Base-by-base conservation (phyloP, 2,113 vertebrate species). In the Tyto alba region DNA sequence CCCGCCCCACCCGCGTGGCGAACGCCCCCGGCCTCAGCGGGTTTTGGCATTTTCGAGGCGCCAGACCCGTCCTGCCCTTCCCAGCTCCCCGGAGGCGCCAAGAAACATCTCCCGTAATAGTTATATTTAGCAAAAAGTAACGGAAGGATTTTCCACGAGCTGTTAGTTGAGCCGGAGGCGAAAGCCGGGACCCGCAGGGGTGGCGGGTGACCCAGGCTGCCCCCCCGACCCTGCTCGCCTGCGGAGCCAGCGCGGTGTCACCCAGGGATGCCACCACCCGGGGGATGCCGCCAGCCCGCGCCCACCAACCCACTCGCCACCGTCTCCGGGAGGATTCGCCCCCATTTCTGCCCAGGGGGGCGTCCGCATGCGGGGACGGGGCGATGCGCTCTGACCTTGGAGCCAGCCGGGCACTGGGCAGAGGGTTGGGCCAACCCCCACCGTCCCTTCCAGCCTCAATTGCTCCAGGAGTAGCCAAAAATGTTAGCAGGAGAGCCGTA, bases 291-390 rank as follows among this genome's bases (percentile, higher is more conserved):
- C 18, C 25, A 9, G 8, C 41, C 20, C 13, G 4, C 11, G 0
- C 36, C 29, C 30, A 1, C 30, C 4, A 8, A 25, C 7, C 34
- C 22, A 0, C 17, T 36, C 4, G 22, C 11, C 62, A 13, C 38
- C 34, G 1, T 14, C 43, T 20, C 57, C 32, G 13, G 55, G 30
- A 22, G 40, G 36, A 13, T 13, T 22, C 20, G 5, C 3, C 2
- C 0, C 8, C n/a, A 3, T 26, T 55, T 68, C 14, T 34, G 59
- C 45, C 13, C 67, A 7, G 10, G 81, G 45, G n/a, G 10, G 20
- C 4, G 23, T 5, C 19, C 1, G 1, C 16, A 1, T 1, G 5
- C 3, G 21, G 17, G 56, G 63, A 30, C 5, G 25, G 38, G 16
- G 7, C n/a, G n/a, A n/a, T n/a, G n/a, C n/a, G n/a, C n/a, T n/a